Conservation (phyloP, 2,797 vertebrate genomes). For the Microctenopoma lineatum region DNA sequence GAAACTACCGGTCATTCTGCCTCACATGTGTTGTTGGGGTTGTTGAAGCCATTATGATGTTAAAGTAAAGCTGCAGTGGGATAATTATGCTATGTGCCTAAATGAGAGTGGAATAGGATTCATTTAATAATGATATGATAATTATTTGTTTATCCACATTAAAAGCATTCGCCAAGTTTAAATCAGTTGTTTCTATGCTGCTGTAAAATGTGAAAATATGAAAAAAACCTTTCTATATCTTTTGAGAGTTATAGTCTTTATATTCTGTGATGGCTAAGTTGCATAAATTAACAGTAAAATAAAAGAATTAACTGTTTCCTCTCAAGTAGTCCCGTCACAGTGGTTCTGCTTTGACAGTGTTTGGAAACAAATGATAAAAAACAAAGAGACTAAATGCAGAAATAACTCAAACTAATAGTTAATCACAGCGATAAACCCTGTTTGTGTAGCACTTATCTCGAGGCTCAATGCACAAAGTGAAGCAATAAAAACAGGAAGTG, state of each 20-base stretch:
- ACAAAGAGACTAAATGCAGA: constrained; percentile 3
- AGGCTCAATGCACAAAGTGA: constrained; percentile 44
- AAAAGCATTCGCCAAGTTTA: no score
- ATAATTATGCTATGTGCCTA: neutral
- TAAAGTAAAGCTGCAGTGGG: no score
- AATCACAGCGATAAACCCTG: constrained; percentile 11
- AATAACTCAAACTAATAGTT: constrained; percentile 1
- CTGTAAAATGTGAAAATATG: neutral
- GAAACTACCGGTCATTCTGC: neutral
- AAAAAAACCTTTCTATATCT: no score
- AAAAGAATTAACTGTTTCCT: neutral
- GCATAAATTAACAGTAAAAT: neutral
- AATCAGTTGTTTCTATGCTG: no score
- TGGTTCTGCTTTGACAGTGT: neutral
- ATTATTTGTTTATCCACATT: neutral
- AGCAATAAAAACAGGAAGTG: constrained; percentile 43
- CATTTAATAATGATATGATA: no score
- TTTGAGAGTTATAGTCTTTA: no score
- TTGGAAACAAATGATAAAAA: constrained; percentile 13
- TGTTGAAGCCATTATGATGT: neutral
- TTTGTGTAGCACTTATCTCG: constrained; percentile 34
- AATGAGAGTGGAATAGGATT: neutral
- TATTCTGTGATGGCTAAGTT: no score
- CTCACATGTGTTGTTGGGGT: neutral
- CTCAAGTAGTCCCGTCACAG: neutral